Evolutionary conservation across 1,140 invertebrate species (phyloP), one percentile per base, ranked within the genome.

Genomic region (Danaus plexippus): DNA sequence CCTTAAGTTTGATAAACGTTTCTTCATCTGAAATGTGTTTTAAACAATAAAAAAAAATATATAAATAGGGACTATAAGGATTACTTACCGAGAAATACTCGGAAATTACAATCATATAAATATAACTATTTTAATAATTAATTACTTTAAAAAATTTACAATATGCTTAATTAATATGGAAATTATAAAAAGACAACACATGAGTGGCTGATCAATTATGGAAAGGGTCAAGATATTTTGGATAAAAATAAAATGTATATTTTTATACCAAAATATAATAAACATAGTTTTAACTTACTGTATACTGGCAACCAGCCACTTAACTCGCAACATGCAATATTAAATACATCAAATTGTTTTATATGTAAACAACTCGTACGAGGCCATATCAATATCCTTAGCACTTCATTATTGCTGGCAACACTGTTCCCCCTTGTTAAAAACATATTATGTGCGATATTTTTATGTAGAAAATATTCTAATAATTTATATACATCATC

Each of bases 361-460:
- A 76, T 63, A 12, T 89, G 89, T 52, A 60, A 71, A 52, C 63
- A 87, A 47, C 87, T 75, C 63, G 89, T 88, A 62, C 92, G 87
- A 8, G 90, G 90, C 90, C 91, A 94, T 51, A 94, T 76, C 59
- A 91, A 89, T 44, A 93, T 71, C 50, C 91, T 77, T 12, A 92
- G 52, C 43, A 88, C 42, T 9, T 48, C 40, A 47, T 44, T 9
- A 54, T 67, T 43, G 5, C 10, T 11, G 9, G 44, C 40, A 52
- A 61, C 64, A 8, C 49, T 42, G 66, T 58, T 52, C 45, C 89
- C 90, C 73, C 90, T 75, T 10, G 92, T 93, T 11, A 94, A 87
- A 49, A 90, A 91, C 43, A 94, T 67, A 77, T 94, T 94, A 68
- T 94, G 92, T 9, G 92, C 88, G 46, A 93, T 88, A 50, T 90